A percentile compares a stretch with the other conserved stretches of the same genome.
Evolutionary conservation across 2,113 vertebrate species (phyloP).

Genomic region (Alligator sinensis): DNA sequence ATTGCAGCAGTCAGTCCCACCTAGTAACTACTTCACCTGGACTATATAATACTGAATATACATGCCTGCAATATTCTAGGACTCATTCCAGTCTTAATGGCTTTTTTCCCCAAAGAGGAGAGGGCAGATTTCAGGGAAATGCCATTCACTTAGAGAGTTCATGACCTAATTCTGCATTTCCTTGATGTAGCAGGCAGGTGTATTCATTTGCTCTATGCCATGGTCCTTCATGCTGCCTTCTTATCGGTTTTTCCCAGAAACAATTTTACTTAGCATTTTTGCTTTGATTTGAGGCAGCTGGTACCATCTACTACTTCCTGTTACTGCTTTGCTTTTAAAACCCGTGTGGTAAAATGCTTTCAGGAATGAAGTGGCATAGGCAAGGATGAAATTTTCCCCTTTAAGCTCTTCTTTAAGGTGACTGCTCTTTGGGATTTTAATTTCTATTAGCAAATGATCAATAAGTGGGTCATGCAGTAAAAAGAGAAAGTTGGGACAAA

Average conservation of each 20-base stretch:
- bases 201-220: neutral
- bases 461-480: neutral
- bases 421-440: neutral
- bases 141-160: neutral
- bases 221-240: neutral
- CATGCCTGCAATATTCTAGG: neutral
- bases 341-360: neutral
- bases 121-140: neutral
- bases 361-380: neutral
- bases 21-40: accelerated
- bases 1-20: neutral
- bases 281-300: neutral
- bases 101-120: neutral
- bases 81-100: neutral
- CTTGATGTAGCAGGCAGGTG: accelerated
- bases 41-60: neutral
- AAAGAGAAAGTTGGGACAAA: conserved; percentile 15
- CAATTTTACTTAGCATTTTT: neutral
- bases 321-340: neutral
- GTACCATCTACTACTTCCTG: neutral
- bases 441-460: neutral
- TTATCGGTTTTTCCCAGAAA: neutral
- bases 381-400: neutral
- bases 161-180: neutral
- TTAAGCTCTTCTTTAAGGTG: neutral